phyloP scores from a whole-genome alignment of 2,113 vertebrate genomes.

The Protomyctophum bolini region DNA sequence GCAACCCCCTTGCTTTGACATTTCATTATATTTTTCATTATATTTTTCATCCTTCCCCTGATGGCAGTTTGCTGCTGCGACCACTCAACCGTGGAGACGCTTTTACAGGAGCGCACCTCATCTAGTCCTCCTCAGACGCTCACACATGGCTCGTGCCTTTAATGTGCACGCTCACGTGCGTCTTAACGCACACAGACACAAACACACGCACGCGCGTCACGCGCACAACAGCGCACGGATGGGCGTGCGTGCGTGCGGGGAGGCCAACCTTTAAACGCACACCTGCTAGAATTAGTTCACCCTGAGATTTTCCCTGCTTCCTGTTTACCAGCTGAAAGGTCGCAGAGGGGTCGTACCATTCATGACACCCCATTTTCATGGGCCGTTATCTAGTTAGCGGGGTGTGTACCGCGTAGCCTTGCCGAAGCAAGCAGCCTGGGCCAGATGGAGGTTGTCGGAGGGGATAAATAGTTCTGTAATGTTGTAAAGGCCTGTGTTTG shows the following conservation, averaged over 20 bases:
- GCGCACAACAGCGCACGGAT: conserved; percentile 18
- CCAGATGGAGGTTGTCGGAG: conserved; percentile 37
- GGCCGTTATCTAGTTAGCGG: conserved; percentile 55
- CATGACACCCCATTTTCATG: conserved; percentile 64
- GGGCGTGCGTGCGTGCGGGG: too few species aligned
- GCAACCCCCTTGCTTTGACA: conserved; percentile 73
- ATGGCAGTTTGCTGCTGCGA: conserved; percentile 70
- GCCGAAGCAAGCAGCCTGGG: conserved; percentile 14
- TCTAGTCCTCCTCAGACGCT: conserved; percentile 21
- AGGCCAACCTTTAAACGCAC: conserved; percentile 12
- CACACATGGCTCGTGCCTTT: too few species aligned
- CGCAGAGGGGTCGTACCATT: conserved; percentile 44
- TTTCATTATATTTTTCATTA: conserved; percentile 82
- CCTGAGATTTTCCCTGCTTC: conserved; percentile 60
- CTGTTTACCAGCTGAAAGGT: conserved; percentile 76
- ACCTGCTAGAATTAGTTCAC: conserved; percentile 47
- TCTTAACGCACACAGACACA: conserved; percentile 41
- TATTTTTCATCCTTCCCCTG: conserved; percentile 76
- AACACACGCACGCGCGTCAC: conserved; percentile 39
- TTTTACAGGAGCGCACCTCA: conserved; percentile 63
- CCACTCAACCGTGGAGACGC: conserved; percentile 70
- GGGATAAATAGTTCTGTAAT: conserved; percentile 43
- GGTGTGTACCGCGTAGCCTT: conserved; percentile 38
- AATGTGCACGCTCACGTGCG: background rate
- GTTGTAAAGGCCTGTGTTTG: conserved; percentile 23